A percentile compares a stretch with the other conserved stretches of the same genome.
These are phyloP conservation scores for Anguilla japonica DNA, from an alignment of 2,113 vertebrate species.

Conservation along the genomic window DNA sequence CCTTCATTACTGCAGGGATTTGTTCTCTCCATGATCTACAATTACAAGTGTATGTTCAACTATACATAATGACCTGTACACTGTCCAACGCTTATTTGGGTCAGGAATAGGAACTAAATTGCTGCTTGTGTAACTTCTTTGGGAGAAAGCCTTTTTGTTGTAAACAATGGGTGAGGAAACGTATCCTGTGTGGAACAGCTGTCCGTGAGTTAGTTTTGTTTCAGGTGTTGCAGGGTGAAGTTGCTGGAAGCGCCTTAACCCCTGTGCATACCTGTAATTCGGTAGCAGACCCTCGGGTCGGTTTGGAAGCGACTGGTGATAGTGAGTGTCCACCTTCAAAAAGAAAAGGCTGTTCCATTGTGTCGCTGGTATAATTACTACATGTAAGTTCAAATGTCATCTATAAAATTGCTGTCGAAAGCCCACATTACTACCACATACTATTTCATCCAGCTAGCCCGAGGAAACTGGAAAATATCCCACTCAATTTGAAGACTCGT, in stretches of 20 bases:
- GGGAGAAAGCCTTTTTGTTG: not conserved
- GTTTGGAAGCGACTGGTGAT: not conserved
- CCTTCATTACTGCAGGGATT: too few relatives aligned
- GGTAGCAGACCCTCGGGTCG: not conserved
- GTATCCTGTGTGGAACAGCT: not conserved
- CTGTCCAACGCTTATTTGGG: too few relatives aligned
- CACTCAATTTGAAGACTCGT: not conserved
- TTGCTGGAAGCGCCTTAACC: not conserved
- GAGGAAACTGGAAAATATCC: not conserved
- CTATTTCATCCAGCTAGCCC: not conserved
- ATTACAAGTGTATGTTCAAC: too few relatives aligned
- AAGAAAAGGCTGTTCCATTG: not conserved
- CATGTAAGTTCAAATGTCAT: not conserved
- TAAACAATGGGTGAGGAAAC: not conserved
- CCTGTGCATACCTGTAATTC: slow-evolving; percentile 1
- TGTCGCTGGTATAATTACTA: not conserved
- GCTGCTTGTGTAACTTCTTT: not conserved
- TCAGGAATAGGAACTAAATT: not conserved
- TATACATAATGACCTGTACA: too few relatives aligned
- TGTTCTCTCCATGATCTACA: too few relatives aligned
- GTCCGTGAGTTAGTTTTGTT: not conserved
- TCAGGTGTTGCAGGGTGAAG: not conserved
- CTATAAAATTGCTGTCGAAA: not conserved
- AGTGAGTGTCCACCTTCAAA: not conserved
- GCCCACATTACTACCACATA: not conserved